Evolutionary conservation across 2,797 vertebrate genomes (phyloP), one percentile per base, ranked within the genome.

Genomic region (Lateolabrax maculatus): DNA sequence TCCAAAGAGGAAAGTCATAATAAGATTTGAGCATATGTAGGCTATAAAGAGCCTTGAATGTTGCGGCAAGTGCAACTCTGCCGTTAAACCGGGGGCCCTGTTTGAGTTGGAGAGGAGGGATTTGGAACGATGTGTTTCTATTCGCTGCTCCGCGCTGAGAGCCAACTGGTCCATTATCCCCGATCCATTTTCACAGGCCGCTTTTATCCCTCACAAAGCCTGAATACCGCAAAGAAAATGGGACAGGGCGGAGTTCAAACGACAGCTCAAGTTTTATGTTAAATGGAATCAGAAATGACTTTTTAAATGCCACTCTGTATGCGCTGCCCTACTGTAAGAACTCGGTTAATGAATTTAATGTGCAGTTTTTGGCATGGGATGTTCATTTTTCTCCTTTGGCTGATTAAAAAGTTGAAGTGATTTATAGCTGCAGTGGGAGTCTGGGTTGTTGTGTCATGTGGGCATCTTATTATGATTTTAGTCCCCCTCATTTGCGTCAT

Each of bases 121-220:
- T 84, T 92, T 92, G 83, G 89, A 89, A 66, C 75, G 81, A 84
- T 79, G 89, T 87, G 87, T 90, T 94, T 89, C 86, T 90, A 84
- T 92, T 92, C 63, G 87, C 84, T 81, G 73, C 88, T 81, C 75
- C 56, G 71, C 67, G 60, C 77, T 58, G 67, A 25, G 82, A 91
- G 94, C 94, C 93, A 94, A 89, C 88, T 81, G 87, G 77, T 93
- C 91, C 90, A 91, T 95, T 93, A 91, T 86, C 87, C 80, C 83
- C 68, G 52, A 92, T 93, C 90, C 89, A 86, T 92, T 94, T 95
- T 93, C 92, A 93, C 91, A 88, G 90, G 83, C 89, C 36, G 89
- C 91, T 93, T 93, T 94, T 91, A 94, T 93, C 90, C 93, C 87
- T 90, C 87, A 84, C 90, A 91, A 94, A 93, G 90, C 80, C 84